Base-by-base conservation (phyloP, 2,888 invertebrate genomes). In the Heteropelma amictum region DNA sequence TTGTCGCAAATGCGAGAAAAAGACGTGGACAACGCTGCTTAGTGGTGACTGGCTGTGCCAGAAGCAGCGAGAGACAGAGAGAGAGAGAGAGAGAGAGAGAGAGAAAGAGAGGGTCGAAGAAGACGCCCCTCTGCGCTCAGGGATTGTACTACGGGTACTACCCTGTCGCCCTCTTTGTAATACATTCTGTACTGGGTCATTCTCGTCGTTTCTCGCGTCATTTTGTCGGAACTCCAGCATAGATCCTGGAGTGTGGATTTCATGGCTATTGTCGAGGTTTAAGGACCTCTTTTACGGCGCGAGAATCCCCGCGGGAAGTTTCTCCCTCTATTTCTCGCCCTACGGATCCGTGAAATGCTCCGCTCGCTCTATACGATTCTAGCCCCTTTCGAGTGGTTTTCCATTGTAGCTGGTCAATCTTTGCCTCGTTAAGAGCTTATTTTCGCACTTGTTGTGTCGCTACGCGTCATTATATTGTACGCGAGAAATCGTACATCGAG, bases 381-480 rank as follows among this genome's bases (percentile, higher is more conserved):
- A 40, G 5, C 21, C 8, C 54, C 84, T 82, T 79, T 83, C 79
- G 79, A 79, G 82, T 83, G 80, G 77, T 76, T 76, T 64, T 67
- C 81, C 71, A 85, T 87, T 87, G 87, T 87, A 78, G 76, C 61
- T 42, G 85, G 87, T 88, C 88, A 88, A 89, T 89, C 87, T 89
- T 88, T 85, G 86, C 85, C 88, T 89, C 87, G 88, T 89, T 88
- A 88, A 86, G 81, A 84, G 85, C 85, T 86, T 86, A 88, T 89
- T 89, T 89, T 86, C 86, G 85, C 86, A 85, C 87, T 87, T 86
- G 86, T 86, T 85, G 78, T 73, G 64, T 74, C 77, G 77, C 68
- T 35, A 35, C 12, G 54, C 23, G 38, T 53, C 38, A 35, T 53
- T 61, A 63, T 12, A 54, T 60, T 60, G 61, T 54, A 38, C 21